Base-by-base conservation (phyloP, 2,888 invertebrate species). In the Drosophila hamatofila region DNA sequence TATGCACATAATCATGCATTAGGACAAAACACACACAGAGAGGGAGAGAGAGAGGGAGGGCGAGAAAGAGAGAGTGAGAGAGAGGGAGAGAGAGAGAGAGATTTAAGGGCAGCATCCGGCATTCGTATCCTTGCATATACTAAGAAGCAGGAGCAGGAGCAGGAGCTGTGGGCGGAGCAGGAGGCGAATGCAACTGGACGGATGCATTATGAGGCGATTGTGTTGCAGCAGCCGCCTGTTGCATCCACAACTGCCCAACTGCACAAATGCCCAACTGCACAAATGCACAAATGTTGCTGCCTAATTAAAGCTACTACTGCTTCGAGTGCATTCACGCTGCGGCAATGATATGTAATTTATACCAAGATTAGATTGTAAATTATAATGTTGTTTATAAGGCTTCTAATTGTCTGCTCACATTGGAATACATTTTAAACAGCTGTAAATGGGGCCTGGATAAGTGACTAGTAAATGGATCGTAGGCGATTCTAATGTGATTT, bases 1-100 rank as follows among this genome's bases (percentile, higher is more conserved):
- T 69, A 70, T 64, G 82, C 57, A 77, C 82, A 84, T 88, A 84
- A 86, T 84, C 86, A 87, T 79, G 77, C 87, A 82, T 88, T 83
- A 84, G 82, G 60, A 64, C 66, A 70, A 49, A 65, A 66, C 58
- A 67, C 66, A 58, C 33, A 62, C 30, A 30, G 25, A 55, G 41
- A 39, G 63, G 59, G 41, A 57, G 23, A 61, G 25, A 48, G 46
- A 39, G 49, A 37, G 9, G 37, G 42, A 18, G 35, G 25, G 35
- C 16, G 51, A 21, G 35, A 44, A n/a, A 44, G 9, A 41, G 42
- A 18, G 35, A 30, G 35, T 16, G 51, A 21, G 33, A 46, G 42
- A 27, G 61, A 62, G 44, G 48, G 33, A 63, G 25, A 27, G 42
- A 37, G 46, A 35, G 9, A 33, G 44, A 18, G 27, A 21, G 30